Evolutionary conservation across 2,888 invertebrate genomes (phyloP), one percentile per base, ranked within the genome.

Genomic region (Drosophila kambysellisi): DNA sequence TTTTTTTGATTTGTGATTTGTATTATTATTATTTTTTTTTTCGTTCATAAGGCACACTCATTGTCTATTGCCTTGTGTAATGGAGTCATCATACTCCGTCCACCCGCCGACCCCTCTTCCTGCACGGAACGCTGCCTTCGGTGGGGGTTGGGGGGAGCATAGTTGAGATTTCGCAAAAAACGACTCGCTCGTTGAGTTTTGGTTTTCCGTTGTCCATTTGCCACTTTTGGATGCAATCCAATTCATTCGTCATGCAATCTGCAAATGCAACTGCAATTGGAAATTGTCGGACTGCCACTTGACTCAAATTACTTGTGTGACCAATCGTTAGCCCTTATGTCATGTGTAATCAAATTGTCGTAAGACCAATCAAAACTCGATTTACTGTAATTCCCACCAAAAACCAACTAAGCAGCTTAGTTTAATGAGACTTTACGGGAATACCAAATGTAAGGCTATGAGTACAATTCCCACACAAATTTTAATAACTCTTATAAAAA

Each of bases 31-130:
- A 25, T 25, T 25, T 2, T 25, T 25, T 25, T 20, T 33, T 17
- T 43, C 43, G 57, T 32, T 57, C 48, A 63, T 63, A 73, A 77
- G 77, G 48, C 64, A 70, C 12, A 68, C 30, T 81, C 76, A 88
- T 85, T 89, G 88, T 84, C 78, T 76, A 70, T 61, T 75, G 63
- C 65, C 64, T 84, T 84, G 83, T 76, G 89, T 82, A 89, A 84
- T 83, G 77, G 70, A 70, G 61, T 69, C 69, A 86, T 64, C 69
- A 74, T 53, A 39, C 64, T 37, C 7, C 50, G 15, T 17, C 61
- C 46, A 20, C 0, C 35, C 29, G 15, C 4, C 46, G 4, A 25
- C 46, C 37, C n/a, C 20, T 20, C 37, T 35, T 43, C 35, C 37
- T 65, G 46, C 57, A 83, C 85, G 82, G 88, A 83, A 88, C 71